A percentile compares a stretch with the other conserved stretches of the same genome.
phyloP scores from a whole-genome alignment of 2,113 vertebrate genomes.

The Cyanocitta stelleri region DNA sequence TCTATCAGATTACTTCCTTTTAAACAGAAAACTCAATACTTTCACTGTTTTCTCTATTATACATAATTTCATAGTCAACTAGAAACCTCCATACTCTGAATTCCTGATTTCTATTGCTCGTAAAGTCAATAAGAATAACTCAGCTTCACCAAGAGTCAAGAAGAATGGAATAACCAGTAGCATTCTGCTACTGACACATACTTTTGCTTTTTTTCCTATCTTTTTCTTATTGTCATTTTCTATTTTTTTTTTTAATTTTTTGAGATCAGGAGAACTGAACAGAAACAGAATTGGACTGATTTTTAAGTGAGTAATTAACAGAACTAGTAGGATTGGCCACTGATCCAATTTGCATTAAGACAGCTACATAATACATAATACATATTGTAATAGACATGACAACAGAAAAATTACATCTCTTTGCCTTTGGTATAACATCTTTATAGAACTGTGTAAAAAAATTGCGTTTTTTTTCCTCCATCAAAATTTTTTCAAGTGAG shows the following conservation, averaged over 20 bases:
- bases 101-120: not conserved
- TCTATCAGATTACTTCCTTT: not conserved
- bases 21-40: not conserved
- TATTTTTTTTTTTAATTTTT: not conserved
- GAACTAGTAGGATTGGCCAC: not conserved
- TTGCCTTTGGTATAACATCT: not conserved
- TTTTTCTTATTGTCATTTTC: no score
- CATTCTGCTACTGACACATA: not conserved
- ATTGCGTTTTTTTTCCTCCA: accelerated
- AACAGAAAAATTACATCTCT: not conserved
- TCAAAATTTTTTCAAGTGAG: not conserved
- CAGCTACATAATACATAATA: not conserved
- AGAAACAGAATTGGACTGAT: not conserved
- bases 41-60: not conserved
- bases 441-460: not conserved
- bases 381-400: not conserved
- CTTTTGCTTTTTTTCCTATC: accelerated
- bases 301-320: not conserved
- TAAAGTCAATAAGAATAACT: not conserved
- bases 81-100: not conserved
- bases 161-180: not conserved
- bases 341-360: not conserved
- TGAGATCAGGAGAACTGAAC: accelerated
- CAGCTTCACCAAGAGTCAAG: not conserved
- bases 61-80: not conserved